These are phyloP conservation scores for Mactromeris polynyma DNA, from an alignment of 2,888 invertebrate species.

Conservation along the genomic window DNA sequence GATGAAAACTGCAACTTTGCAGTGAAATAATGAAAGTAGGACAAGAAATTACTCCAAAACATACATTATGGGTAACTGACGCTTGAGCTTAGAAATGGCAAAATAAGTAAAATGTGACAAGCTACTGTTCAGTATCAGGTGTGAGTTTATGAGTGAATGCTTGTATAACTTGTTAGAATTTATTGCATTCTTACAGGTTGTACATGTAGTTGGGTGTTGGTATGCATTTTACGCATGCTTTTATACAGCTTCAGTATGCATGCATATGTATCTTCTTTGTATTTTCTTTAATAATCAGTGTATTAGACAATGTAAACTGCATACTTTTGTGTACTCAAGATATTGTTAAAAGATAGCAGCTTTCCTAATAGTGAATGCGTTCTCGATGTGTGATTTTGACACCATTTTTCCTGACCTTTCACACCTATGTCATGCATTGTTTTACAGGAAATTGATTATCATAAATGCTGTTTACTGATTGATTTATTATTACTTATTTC, in stretches of 20 bases:
- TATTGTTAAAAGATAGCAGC: conserved; percentile 25
- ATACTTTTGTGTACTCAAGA: conserved; percentile 16
- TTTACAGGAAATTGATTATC: conserved; percentile 8
- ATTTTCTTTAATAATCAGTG: conserved; percentile 34
- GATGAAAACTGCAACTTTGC: no score
- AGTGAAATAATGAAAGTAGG: no score
- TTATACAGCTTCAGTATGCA: conserved; percentile 41
- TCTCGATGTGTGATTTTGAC: conserved; percentile 28
- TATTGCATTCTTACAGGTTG: conserved; percentile 21
- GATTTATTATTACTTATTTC: conserved; percentile 20
- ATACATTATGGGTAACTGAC: no score
- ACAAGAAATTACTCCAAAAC: no score
- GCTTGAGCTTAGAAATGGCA: no score
- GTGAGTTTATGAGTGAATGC: conserved; percentile 22
- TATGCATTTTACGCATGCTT: conserved; percentile 56
- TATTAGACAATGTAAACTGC: conserved; percentile 33
- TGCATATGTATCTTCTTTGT: conserved; percentile 30
- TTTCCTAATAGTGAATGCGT: conserved; percentile 42
- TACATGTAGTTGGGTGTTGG: conserved; percentile 44
- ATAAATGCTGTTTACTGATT: background rate
- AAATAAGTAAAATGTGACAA: background rate
- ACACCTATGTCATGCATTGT: conserved; percentile 2
- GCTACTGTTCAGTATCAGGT: background rate
- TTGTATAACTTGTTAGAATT: conserved; percentile 35
- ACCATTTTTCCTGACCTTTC: conserved; percentile 3